Base-by-base conservation (phyloP, 2,888 invertebrate species). In the Chrysolina haemoptera region DNA sequence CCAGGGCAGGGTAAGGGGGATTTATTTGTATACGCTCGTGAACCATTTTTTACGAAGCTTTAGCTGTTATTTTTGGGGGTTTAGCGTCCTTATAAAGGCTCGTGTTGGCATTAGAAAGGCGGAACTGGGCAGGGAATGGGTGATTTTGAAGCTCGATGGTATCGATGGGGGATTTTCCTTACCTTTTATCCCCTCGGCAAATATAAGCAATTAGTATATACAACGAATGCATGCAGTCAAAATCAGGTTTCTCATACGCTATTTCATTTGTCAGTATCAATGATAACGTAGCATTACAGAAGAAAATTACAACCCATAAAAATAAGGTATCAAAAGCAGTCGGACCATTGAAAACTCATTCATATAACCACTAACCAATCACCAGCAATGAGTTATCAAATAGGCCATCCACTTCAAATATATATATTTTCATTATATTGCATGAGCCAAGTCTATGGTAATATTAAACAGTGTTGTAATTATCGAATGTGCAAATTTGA, bases 121-220 rank as follows among this genome's bases (percentile, higher is more conserved):
- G 67, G 80, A 82, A 65, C 78, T 76, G 76, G 84, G 79, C 76
- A 62, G 74, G 62, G 82, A 67, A 79, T 75, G 75, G 84, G 80
- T 76, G 82, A 82, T 81, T 83, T 84, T 83, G 82, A 86, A 86
- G 85, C 85, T 83, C 82, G 84, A 79, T 85, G 85, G 85, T 85
- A 85, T 83, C 86, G 87, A 84, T 87, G 86, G 85, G 84, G 86
- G 87, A 87, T 85, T 80, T 74, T 80, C 81, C 87, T 86, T 87
- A 87, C 87, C 87, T 87, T 73, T 83, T 73, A 81, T 84, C 82
- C 81, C 82, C 83, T 53, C 59, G 50, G 72, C 79, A 76, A 77
- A 71, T 55, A 77, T 70, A 80, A 82, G 79, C 79, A 55, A 79
- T 83, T 83, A 83, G 82, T 83, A 82, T 84, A 65, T 83, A 84